A percentile compares a stretch with the other conserved stretches of the same genome.
These are phyloP conservation scores for Tragelaphus oryx DNA, from an alignment of 2,797 vertebrate genomes.

Conservation along the genomic window DNA sequence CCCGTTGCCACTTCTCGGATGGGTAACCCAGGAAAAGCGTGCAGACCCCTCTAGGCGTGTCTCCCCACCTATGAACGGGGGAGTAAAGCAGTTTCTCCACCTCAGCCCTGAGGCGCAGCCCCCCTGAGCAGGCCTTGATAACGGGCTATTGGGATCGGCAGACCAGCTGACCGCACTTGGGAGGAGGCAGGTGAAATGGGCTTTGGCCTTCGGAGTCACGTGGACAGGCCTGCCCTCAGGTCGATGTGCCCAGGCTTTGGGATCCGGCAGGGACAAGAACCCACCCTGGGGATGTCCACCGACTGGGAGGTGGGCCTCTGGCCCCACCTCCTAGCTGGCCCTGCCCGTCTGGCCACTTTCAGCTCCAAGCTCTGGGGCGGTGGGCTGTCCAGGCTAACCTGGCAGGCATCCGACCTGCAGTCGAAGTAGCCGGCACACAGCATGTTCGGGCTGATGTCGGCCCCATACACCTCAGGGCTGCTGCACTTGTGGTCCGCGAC, in stretches of 20 bases:
- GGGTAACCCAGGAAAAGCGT: neutral
- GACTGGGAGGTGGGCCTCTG: fast-evolving
- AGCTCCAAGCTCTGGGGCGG: neutral
- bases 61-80: neutral
- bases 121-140: neutral
- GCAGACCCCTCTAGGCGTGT: neutral
- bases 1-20: neutral
- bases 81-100: fast-evolving
- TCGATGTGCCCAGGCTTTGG: neutral
- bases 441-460: slow-evolving; percentile 91
- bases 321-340: neutral
- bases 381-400: slow-evolving; percentile 81
- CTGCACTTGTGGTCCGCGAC: slow-evolving; percentile 85
- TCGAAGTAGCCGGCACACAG: slow-evolving; percentile 90
- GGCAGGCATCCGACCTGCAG: slow-evolving; percentile 89
- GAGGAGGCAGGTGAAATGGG: neutral
- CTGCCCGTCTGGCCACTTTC: fast-evolving
- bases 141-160: fast-evolving
- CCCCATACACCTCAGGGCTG: slow-evolving; percentile 89
- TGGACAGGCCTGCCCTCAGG: neutral
- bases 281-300: fast-evolving
- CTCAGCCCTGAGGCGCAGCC: fast-evolving
- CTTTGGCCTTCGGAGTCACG: neutral
- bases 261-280: neutral
- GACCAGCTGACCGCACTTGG: fast-evolving